Evolutionary conservation across 2,797 vertebrate genomes (phyloP), one percentile per base, ranked within the genome.

Genomic region (Coilia nasus): DNA sequence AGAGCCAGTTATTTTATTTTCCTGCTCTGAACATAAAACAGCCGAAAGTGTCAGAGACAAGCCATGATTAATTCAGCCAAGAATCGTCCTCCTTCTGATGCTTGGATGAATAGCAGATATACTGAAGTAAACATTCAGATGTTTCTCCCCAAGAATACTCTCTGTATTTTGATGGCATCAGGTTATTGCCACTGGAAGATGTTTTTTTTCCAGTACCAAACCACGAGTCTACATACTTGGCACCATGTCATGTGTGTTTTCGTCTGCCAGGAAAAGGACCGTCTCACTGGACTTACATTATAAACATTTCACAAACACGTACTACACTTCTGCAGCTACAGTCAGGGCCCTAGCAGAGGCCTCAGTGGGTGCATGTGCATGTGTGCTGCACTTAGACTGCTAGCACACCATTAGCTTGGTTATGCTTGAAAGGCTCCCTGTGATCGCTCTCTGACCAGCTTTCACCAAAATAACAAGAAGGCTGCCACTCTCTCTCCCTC

Each of bases 231-330:
- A 41, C 71, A 44, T 78, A 78, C 71, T 44, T 78, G 71, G 71
- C 31, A 78, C 19, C 19, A 78, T 78, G 28, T 17, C 14, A 25
- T 62, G 62, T 67, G 31, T 35, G 67, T 35, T 28, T 71, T 71
- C 31, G 67, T 31, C 31, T 21, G 35, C 71, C 71, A 78, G 35
- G 31, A 78, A 78, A 78, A 19, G 35, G 35, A 78, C 71, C 21
- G 7, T 78, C 41, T 19, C 71, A 44, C 19, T 78, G 71, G 71
- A 35, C 71, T 78, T 78, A 78, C 31, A 78, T 78, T 44, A 41
- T 78, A 78, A 78, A 78, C 71, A 78, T 78, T 78, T 44, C 71
- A 78, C 31, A 78, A 78, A 78, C 71, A 78, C 35, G 31, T 78
- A 78, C 9, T 23, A 64, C 60, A 25, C n/a, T 64, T 23, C 60